phyloP scores from a whole-genome alignment of 2,797 vertebrate genomes.

The Sebastes umbrosus region DNA sequence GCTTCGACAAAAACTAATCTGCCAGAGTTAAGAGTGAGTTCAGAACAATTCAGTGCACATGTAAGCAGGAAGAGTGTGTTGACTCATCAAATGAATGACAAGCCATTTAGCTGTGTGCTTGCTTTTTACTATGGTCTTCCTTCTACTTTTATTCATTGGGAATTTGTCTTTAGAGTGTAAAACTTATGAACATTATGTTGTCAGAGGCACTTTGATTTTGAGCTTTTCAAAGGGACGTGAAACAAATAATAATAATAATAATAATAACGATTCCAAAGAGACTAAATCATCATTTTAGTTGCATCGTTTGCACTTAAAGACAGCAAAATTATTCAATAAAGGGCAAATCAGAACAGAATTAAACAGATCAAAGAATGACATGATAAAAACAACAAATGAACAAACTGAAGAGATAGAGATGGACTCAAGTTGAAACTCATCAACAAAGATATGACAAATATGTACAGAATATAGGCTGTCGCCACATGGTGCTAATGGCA shows the following conservation, averaged over 20 bases:
- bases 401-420: not conserved
- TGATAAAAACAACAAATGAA: not conserved
- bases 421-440: not conserved
- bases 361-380: not conserved
- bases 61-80: not conserved
- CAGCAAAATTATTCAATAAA: not conserved
- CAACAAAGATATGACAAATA: not conserved
- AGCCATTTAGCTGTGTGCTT: constrained; percentile 1
- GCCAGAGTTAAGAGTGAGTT: not conserved
- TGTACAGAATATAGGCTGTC: not conserved
- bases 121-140: not conserved
- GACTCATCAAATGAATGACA: not conserved
- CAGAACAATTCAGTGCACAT: not conserved
- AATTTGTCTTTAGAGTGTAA: not conserved
- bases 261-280: not conserved
- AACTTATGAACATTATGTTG: not conserved
- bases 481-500: not conserved
- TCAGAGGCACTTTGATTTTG: not conserved
- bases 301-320: not conserved
- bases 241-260: not conserved
- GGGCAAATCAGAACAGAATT: not conserved
- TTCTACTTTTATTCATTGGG: not conserved
- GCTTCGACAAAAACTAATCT: not conserved
- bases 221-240: not conserved
- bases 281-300: not conserved